Evolutionary conservation across 2,113 vertebrate species (phyloP).

Genomic region (Chiloscyllium plagiosum): DNA sequence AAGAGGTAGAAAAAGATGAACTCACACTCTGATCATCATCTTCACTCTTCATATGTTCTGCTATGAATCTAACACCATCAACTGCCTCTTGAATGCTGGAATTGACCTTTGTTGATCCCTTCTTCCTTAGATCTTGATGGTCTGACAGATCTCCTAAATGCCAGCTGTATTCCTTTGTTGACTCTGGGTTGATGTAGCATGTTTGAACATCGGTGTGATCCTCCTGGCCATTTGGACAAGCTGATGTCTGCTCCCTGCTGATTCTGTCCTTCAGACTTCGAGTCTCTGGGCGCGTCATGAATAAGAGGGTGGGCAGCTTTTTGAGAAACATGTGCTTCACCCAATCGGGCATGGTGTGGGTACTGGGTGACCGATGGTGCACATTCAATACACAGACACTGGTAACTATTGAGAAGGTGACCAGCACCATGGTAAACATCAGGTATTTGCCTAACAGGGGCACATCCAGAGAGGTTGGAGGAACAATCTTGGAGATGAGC

Average conservation of each 20-base stretch:
- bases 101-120: slow-evolving; percentile 48
- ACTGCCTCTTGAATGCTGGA: slow-evolving; percentile 61
- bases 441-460: slow-evolving; percentile 71
- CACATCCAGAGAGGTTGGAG: slow-evolving; percentile 66
- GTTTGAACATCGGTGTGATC: slow-evolving; percentile 47
- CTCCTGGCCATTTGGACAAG: slow-evolving; percentile 44
- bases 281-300: slow-evolving; percentile 62
- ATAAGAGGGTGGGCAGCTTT: slow-evolving; percentile 57
- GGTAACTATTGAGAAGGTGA: slow-evolving; percentile 65
- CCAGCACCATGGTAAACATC: slow-evolving; percentile 72
- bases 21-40: slow-evolving; percentile 66
- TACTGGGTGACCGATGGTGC: slow-evolving; percentile 67
- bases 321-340: slow-evolving; percentile 61
- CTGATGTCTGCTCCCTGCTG: slow-evolving; percentile 45
- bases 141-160: slow-evolving; percentile 51
- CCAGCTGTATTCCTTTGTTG: slow-evolving; percentile 52
- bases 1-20: slow-evolving; percentile 25
- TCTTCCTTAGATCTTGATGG: slow-evolving; percentile 50
- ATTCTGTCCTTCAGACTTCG: slow-evolving; percentile 56
- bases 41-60: slow-evolving; percentile 65
- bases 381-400: slow-evolving; percentile 66
- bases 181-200: slow-evolving; percentile 53
- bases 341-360: slow-evolving; percentile 67
- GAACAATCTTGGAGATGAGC: slow-evolving; percentile 71
- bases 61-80: slow-evolving; percentile 62